These are phyloP conservation scores for Serilophus lunatus DNA, from an alignment of 2,113 vertebrate species.

Conservation along the genomic window DNA sequence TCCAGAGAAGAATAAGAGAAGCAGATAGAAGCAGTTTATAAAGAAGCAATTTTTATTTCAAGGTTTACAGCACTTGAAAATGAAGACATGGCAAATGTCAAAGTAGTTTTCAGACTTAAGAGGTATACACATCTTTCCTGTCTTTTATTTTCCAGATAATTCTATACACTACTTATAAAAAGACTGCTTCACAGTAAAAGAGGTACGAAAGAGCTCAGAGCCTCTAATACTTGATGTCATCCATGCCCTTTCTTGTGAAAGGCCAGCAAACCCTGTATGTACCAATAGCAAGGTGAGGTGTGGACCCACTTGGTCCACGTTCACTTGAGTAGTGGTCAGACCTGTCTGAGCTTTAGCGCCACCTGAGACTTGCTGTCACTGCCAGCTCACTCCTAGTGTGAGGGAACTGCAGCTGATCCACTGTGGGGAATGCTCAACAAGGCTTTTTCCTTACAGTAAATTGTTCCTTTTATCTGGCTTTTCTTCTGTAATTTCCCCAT, in stretches of 20 bases:
- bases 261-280: neutral
- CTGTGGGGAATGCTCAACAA: fast-evolving
- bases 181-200: neutral
- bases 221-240: neutral
- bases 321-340: neutral
- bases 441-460: neutral
- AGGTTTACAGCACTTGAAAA: neutral
- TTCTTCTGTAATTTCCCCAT: neutral
- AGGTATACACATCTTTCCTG: neutral
- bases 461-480: neutral
- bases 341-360: neutral
- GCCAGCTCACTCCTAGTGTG: fast-evolving
- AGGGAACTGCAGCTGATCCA: neutral
- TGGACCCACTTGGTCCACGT: fast-evolving
- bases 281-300: fast-evolving
- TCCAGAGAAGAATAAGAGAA: neutral
- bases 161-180: neutral
- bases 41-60: neutral
- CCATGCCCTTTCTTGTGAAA: neutral
- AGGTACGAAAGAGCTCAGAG: neutral
- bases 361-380: neutral
- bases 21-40: neutral
- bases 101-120: neutral
- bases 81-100: neutral
- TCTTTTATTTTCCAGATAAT: neutral